A percentile compares a stretch with the other conserved stretches of the same genome.
These are phyloP conservation scores for Stegodyphus dumicola DNA, from an alignment of 1,140 invertebrate species.

Conservation along the genomic window DNA sequence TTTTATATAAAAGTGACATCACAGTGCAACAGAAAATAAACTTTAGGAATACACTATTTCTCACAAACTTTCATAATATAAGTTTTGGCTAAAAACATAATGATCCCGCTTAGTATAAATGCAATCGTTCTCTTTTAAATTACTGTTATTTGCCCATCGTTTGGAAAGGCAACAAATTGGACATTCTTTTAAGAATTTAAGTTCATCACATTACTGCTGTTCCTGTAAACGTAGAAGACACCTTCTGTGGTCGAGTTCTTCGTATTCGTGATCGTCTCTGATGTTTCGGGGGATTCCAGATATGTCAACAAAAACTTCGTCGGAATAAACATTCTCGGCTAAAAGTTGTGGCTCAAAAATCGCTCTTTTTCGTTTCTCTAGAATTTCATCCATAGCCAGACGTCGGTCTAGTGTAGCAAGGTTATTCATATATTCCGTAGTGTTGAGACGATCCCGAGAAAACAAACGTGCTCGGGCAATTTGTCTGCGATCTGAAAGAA, in stretches of 20 bases:
- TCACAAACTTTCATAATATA: no score
- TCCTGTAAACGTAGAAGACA: conserved; percentile 42
- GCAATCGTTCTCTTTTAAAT: no score
- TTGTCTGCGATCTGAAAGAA: conserved; percentile 20
- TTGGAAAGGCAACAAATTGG: no score
- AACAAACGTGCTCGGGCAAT: conserved; percentile 30
- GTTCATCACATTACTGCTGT: not conserved
- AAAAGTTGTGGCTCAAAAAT: conserved; percentile 44
- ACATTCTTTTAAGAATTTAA: no score
- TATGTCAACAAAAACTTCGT: conserved; percentile 56
- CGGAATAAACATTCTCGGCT: conserved; percentile 27
- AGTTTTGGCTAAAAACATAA: no score
- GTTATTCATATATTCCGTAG: conserved; percentile 62
- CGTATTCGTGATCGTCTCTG: conserved; percentile 5
- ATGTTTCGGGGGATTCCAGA: conserved; percentile 28
- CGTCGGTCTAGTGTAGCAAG: conserved; percentile 53
- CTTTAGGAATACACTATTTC: no score
- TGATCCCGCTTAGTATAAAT: no score
- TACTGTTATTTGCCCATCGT: no score
- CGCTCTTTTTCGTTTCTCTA: conserved; percentile 46
- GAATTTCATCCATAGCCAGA: conserved; percentile 52
- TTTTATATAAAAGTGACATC: no score
- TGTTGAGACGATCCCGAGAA: conserved; percentile 52
- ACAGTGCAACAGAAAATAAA: no score
- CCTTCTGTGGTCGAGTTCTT: conserved; percentile 32